Conservation (phyloP, 2,797 vertebrate genomes). For the Microctenopoma steveboyesi region DNA sequence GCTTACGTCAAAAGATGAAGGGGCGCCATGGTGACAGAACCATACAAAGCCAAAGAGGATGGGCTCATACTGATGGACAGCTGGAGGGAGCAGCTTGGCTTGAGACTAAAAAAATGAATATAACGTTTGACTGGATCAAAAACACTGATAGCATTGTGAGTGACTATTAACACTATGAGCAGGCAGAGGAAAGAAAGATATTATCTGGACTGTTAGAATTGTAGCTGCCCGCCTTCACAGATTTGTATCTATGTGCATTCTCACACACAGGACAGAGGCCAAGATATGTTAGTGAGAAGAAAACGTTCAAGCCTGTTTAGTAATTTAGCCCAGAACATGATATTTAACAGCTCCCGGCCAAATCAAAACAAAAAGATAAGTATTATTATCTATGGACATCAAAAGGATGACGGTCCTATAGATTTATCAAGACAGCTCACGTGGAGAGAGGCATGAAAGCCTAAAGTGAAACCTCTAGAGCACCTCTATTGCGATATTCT, state of each 20-base stretch:
- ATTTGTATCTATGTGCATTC: conserved; percentile 56
- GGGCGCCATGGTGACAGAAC: conserved; percentile 74
- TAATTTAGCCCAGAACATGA: background rate
- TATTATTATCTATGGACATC: background rate
- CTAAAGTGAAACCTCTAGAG: too few species aligned
- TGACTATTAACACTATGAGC: conserved; percentile 42
- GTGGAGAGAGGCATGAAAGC: too few species aligned
- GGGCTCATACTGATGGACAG: conserved; percentile 32
- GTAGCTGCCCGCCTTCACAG: conserved; percentile 41
- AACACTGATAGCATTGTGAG: conserved; percentile 28
- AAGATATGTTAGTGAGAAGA: background rate
- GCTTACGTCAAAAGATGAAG: conserved; percentile 72
- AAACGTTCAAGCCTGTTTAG: background rate
- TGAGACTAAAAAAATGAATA: conserved; percentile 50
- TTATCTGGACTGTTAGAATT: conserved; percentile 42
- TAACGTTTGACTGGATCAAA: conserved; percentile 45
- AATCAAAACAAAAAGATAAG: background rate
- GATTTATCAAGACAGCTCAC: too few species aligned
- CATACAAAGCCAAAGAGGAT: conserved; percentile 42
- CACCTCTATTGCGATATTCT: too few species aligned
- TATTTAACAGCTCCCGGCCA: background rate
- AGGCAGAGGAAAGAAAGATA: conserved; percentile 39
- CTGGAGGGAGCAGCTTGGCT: conserved; percentile 40
- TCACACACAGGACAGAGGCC: conserved; percentile 27
- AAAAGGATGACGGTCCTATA: background rate